Conservation (phyloP, 1,140 invertebrate genomes). For the Macrotrachela quadricornifera region DNA sequence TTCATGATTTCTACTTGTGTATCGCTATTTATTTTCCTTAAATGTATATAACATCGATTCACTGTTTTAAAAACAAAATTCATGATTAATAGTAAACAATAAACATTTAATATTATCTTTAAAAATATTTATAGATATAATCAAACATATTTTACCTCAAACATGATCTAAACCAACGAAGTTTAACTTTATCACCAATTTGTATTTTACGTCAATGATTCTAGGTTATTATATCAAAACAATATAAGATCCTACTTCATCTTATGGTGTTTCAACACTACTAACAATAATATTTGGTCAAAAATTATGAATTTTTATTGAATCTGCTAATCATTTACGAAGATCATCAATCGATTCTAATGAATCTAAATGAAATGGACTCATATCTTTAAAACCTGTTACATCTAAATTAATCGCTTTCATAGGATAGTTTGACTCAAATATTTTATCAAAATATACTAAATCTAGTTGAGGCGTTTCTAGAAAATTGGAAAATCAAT, state of each 20-base stretch:
- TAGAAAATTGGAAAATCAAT: slow-evolving; percentile 2
- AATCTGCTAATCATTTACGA: background rate
- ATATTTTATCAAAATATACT: background rate
- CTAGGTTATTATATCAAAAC: slow-evolving; percentile 1
- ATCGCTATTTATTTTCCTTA: too few relatives aligned
- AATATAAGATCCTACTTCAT: background rate
- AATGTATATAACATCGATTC: too few relatives aligned
- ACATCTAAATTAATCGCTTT: background rate
- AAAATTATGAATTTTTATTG: slow-evolving; percentile 2
- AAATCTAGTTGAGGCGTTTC: background rate
- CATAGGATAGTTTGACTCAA: background rate
- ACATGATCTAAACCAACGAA: slow-evolving; percentile 13
- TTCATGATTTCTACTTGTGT: too few relatives aligned
- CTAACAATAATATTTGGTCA: slow-evolving; percentile 1
- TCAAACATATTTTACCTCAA: background rate
- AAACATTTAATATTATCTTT: slow-evolving; percentile 14
- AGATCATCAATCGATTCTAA: background rate
- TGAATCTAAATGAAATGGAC: background rate
- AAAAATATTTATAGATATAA: background rate
- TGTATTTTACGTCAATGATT: slow-evolving; percentile 16
- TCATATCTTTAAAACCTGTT: background rate
- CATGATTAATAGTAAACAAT: slow-evolving; percentile 20
- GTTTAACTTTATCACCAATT: slow-evolving; percentile 15
- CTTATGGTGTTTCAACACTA: background rate
- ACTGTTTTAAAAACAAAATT: too few relatives aligned